Percentiles rank a stretch among this genome's conserved stretches.
Conservation (phyloP, 2,888 invertebrate species). For the Luperina nickerlii region DNA sequence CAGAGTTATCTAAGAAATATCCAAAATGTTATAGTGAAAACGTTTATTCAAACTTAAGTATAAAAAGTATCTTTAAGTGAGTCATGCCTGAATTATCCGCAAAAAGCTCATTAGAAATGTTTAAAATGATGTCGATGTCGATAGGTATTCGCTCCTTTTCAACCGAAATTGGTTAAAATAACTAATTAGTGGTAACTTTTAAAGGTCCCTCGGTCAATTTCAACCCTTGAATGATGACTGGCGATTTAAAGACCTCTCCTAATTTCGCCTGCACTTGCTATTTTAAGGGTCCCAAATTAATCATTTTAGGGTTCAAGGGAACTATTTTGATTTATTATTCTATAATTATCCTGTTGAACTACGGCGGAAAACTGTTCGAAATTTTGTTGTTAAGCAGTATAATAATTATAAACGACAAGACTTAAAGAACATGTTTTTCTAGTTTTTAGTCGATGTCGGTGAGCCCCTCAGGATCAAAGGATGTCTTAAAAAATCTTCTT, state of each 20-base stretch:
- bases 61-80: neutral
- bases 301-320: slow-evolving; percentile 67
- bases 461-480: neutral
- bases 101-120: neutral
- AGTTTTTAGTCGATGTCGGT: neutral
- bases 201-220: slow-evolving; percentile 61
- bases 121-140: neutral
- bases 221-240: slow-evolving; percentile 74
- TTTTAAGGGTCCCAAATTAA: slow-evolving; percentile 76
- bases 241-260: slow-evolving; percentile 70
- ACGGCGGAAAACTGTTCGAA: neutral
- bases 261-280: slow-evolving; percentile 74
- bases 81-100: no score
- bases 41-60: neutral
- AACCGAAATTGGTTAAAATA: slow-evolving; percentile 33
- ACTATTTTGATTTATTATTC: slow-evolving; percentile 70
- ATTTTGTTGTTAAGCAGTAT: neutral
- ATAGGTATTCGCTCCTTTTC: neutral
- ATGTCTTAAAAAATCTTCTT: neutral
- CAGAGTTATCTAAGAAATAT: neutral
- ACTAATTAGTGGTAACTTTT: slow-evolving; percentile 64
- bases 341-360: slow-evolving; percentile 17
- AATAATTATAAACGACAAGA: neutral
- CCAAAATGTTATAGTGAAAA: neutral
- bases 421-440: neutral